Percentiles rank a stretch among this genome's conserved stretches.
Conservation (phyloP, 1,140 invertebrate species). For the Caenorhabditis elegans region WBcel235 BX284603.4:4903001-4903500, state of each 20-base stretch:
- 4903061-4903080: slow-evolving; percentile 6
- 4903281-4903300: neutral
- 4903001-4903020: neutral
- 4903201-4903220: too few species aligned
- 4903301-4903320: neutral
- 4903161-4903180: too few species aligned
- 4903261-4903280: too few species aligned
- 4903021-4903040: neutral
- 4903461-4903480: neutral
- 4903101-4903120: neutral
- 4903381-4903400: neutral
- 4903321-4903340: neutral
- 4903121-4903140: neutral
- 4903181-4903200: too few species aligned
- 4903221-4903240: too few species aligned
- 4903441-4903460: neutral
- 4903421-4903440: neutral
- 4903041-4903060: neutral
- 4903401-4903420: neutral
- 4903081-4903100: neutral
- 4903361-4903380: neutral
- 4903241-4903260: too few species aligned
- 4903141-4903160: too few species aligned
- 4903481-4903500: neutral
- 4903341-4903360: neutral